These are phyloP conservation scores for Cerceris ruficornis DNA, from an alignment of 2,888 invertebrate species.

Conservation along the genomic window DNA sequence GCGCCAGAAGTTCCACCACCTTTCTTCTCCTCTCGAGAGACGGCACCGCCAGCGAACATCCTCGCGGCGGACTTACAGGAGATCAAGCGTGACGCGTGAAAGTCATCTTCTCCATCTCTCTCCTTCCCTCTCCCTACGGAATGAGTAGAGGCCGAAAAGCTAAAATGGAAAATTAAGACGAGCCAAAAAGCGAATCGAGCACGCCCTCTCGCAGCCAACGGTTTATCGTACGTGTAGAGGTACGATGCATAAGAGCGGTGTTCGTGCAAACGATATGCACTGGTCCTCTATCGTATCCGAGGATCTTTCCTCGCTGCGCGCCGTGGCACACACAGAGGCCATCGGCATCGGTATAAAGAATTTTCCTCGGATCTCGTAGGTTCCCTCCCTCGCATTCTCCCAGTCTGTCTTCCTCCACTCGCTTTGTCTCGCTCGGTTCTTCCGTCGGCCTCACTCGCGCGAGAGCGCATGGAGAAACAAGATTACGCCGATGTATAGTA, in stretches of 20 bases:
- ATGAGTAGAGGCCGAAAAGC: background rate
- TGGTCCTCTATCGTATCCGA: slow-evolving; percentile 26
- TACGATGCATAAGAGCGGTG: slow-evolving; percentile 5
- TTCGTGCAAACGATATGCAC: slow-evolving; percentile 31
- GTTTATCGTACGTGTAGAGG: background rate
- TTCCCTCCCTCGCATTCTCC: slow-evolving; percentile 63
- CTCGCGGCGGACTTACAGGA: background rate
- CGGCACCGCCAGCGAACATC: background rate
- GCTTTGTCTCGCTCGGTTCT: slow-evolving; percentile 66
- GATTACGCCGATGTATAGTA: slow-evolving; percentile 74
- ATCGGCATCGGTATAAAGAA: slow-evolving; percentile 67
- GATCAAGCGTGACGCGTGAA: slow-evolving; percentile 28
- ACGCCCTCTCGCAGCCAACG: slow-evolving; percentile 4
- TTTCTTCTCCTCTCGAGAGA: background rate
- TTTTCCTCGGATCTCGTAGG: slow-evolving; percentile 64
- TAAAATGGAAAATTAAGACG: background rate
- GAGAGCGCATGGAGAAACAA: slow-evolving; percentile 68
- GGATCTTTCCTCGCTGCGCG: slow-evolving; percentile 33
- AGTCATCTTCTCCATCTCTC: slow-evolving; percentile 9
- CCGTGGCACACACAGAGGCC: slow-evolving; percentile 22
- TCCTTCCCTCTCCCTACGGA: background rate
- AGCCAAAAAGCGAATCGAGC: slow-evolving; percentile 9
- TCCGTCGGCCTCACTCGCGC: slow-evolving; percentile 56
- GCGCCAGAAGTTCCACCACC: slow-evolving; percentile 44
- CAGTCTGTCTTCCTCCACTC: slow-evolving; percentile 58